A percentile compares a stretch with the other conserved stretches of the same genome.
Evolutionary conservation across 35 echinoderm and acorn worm genomes (phyloP).

Genomic region (Apostichopus parvimensis): DNA sequence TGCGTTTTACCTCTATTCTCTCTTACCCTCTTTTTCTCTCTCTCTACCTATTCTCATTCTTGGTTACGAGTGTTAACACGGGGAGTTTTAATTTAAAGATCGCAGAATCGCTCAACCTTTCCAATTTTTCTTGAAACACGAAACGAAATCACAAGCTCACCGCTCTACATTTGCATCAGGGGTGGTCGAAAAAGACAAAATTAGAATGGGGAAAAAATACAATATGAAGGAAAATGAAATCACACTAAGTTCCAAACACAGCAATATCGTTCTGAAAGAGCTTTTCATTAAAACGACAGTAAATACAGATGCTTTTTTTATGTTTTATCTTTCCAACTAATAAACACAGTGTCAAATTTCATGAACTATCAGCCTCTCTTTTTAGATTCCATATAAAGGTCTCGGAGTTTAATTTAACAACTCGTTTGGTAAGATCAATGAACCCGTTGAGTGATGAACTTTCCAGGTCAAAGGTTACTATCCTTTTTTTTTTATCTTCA

Average conservation of each 20-base stretch:
- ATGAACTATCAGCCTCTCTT: neutral
- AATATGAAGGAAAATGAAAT: neutral
- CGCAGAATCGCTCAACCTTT: neutral
- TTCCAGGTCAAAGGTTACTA: neutral
- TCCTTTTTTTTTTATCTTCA: too few relatives aligned
- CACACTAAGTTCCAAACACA: neutral
- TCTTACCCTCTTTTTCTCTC: neutral
- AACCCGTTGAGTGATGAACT: neutral
- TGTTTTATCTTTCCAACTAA: neutral
- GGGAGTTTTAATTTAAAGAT: conserved; percentile 6
- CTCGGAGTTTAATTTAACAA: too few relatives aligned
- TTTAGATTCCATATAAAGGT: neutral
- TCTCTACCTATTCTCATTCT: neutral
- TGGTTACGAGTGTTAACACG: neutral
- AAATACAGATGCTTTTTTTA: neutral
- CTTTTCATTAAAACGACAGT: conserved; percentile 10
- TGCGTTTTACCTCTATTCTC: neutral
- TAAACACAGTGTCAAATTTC: neutral
- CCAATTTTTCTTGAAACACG: neutral
- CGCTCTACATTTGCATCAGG: neutral
- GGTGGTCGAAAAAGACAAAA: neutral
- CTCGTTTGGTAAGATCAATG: neutral
- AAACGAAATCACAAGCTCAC: neutral
- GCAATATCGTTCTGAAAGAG: neutral
- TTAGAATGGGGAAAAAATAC: neutral